A percentile compares a stretch with the other conserved stretches of the same genome.
Conservation (phyloP, 1,140 invertebrate species). For the Drosophila bocki region DNA sequence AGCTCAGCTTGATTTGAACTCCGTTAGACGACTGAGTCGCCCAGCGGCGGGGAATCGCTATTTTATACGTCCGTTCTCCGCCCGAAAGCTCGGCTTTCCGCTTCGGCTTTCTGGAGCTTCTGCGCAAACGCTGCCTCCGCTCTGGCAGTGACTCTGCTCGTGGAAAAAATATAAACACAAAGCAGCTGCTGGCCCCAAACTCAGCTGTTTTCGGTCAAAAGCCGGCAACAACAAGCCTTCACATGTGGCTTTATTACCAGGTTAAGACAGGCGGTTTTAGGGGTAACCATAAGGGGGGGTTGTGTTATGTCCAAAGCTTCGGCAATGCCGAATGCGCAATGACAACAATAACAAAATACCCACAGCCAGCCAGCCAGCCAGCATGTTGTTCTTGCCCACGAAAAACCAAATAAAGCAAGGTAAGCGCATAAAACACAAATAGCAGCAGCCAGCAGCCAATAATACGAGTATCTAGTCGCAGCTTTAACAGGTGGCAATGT, state of each 20-base stretch:
- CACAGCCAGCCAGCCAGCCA: background rate
- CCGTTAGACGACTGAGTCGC: slow-evolving; percentile 78
- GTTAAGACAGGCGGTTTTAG: slow-evolving; percentile 5
- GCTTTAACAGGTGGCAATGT: slow-evolving; percentile 53
- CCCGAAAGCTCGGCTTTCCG: slow-evolving; percentile 67
- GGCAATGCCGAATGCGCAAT: slow-evolving; percentile 44
- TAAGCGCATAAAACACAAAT: slow-evolving; percentile 34
- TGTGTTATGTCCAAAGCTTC: slow-evolving; percentile 25
- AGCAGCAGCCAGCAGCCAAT: slow-evolving; percentile 24
- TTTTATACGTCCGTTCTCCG: slow-evolving; percentile 65
- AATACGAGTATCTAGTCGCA: slow-evolving; percentile 23
- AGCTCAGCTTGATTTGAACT: slow-evolving; percentile 66
- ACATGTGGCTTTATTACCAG: slow-evolving; percentile 21
- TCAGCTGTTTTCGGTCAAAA: slow-evolving; percentile 74
- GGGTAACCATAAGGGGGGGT: background rate
- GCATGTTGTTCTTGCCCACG: slow-evolving; percentile 38
- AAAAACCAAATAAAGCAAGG: slow-evolving; percentile 47
- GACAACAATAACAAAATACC: slow-evolving; percentile 29
- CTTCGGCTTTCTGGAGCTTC: slow-evolving; percentile 36
- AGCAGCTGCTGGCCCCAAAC: slow-evolving; percentile 64
- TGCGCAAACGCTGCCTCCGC: slow-evolving; percentile 56
- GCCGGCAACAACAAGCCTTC: slow-evolving; percentile 73
- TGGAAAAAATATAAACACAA: slow-evolving; percentile 78
- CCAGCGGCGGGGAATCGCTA: slow-evolving; percentile 53
- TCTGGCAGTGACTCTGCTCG: background rate